A percentile compares a stretch with the other conserved stretches of the same genome.
These are phyloP conservation scores for Tenthredo amoena DNA, from an alignment of 2,888 invertebrate genomes.

Conservation along the genomic window DNA sequence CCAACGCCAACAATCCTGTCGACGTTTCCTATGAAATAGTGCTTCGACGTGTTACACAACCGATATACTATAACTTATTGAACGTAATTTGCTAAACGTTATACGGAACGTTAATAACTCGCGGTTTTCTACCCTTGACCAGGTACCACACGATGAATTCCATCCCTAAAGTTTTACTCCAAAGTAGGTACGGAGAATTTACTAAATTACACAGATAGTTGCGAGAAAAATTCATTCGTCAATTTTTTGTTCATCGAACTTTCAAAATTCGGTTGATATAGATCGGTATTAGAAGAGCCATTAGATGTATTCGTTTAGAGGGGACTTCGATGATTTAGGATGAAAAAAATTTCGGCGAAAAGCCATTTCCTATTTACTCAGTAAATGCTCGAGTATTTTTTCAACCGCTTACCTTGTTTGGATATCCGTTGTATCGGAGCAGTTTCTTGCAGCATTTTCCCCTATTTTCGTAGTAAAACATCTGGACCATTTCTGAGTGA, in stretches of 20 bases:
- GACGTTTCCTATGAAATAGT: conserved; percentile 34
- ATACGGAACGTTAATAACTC: not conserved
- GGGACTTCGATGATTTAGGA: not conserved
- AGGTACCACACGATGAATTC: not conserved
- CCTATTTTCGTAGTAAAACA: conserved; percentile 88
- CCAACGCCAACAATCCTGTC: conserved; percentile 49
- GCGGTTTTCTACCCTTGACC: conserved; percentile 1
- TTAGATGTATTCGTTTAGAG: not conserved
- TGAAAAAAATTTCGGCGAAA: not conserved
- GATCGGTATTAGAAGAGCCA: not conserved
- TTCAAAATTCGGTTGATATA: not conserved
- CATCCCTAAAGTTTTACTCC: not conserved
- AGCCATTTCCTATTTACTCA: not conserved
- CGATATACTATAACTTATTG: conserved; percentile 43
- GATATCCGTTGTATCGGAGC: conserved; percentile 89
- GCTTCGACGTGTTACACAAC: conserved; percentile 30
- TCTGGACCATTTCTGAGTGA: conserved; percentile 81
- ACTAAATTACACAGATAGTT: not conserved
- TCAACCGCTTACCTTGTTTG: conserved; percentile 84
- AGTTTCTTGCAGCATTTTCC: conserved; percentile 92
- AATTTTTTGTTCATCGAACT: not conserved
- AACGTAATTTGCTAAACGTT: conserved; percentile 9
- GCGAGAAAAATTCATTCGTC: not conserved
- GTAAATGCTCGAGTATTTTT: not conserved
- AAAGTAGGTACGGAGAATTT: not conserved